phyloP scores from a whole-genome alignment of 2,113 vertebrate genomes.

The Riparia riparia region DNA sequence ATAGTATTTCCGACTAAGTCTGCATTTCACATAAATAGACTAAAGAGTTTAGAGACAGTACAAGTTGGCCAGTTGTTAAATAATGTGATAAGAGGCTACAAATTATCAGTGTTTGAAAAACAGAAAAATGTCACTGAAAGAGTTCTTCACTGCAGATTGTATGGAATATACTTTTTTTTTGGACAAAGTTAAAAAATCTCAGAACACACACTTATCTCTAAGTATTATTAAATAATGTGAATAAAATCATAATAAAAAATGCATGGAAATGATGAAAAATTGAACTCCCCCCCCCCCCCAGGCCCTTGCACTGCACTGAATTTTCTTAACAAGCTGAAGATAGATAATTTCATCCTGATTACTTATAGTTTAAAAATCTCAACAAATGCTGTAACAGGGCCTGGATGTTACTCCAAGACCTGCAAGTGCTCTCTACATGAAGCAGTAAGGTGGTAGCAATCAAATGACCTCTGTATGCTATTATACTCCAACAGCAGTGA shows the following conservation, averaged over 20 bases:
- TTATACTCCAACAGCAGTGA: background rate
- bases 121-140: background rate
- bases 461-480: background rate
- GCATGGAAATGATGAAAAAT: background rate
- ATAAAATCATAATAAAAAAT: background rate
- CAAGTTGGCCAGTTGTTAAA: background rate
- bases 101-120: background rate
- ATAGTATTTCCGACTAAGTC: background rate
- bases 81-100: background rate
- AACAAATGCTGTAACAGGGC: background rate
- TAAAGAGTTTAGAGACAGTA: background rate
- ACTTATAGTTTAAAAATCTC: background rate
- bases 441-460: background rate
- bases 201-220: background rate
- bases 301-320: background rate
- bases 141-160: background rate
- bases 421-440: background rate
- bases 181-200: background rate
- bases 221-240: background rate
- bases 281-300: accelerated
- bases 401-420: background rate
- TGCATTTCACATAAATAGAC: background rate
- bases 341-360: background rate
- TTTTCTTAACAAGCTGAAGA: background rate
- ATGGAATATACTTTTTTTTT: background rate